Conservation (phyloP, 1,140 invertebrate species). For the Rhizoglyphus robini region DNA sequence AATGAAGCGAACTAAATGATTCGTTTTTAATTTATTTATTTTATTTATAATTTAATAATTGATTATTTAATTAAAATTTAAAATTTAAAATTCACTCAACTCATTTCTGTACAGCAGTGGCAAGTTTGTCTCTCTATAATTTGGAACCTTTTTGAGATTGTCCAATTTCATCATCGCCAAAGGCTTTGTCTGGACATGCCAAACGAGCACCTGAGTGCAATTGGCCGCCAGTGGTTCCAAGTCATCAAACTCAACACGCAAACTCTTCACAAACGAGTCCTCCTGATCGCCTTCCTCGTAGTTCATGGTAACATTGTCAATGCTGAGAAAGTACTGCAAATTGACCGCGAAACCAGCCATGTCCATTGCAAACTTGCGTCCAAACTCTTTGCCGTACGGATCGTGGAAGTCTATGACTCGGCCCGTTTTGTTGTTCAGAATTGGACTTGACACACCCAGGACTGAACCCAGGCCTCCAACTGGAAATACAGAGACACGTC, state of each 20-base stretch:
- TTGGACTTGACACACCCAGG: constrained; percentile 53
- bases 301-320: constrained; percentile 55
- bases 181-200: constrained; percentile 17
- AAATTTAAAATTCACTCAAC: no score
- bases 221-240: constrained; percentile 62
- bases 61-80: no score
- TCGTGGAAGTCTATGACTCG: constrained; percentile 62
- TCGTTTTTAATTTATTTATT: no score
- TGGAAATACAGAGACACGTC: constrained; percentile 73
- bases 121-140: constrained; percentile 17
- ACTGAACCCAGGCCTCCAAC: constrained; percentile 67
- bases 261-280: constrained; percentile 59
- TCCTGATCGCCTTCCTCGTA: constrained; percentile 65
- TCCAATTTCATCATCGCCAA: background rate
- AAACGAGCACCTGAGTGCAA: constrained; percentile 23
- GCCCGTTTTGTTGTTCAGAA: constrained; percentile 48
- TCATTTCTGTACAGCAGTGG: constrained; percentile 12
- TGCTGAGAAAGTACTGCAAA: no score
- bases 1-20: no score
- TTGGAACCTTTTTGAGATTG: constrained; percentile 1
- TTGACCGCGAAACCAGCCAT: no score
- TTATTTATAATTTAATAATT: no score
- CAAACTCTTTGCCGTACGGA: constrained; percentile 63
- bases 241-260: constrained; percentile 51
- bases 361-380: constrained; percentile 71